Conservation (phyloP, 2,797 vertebrate genomes). For the Acanthopagrus latus region DNA sequence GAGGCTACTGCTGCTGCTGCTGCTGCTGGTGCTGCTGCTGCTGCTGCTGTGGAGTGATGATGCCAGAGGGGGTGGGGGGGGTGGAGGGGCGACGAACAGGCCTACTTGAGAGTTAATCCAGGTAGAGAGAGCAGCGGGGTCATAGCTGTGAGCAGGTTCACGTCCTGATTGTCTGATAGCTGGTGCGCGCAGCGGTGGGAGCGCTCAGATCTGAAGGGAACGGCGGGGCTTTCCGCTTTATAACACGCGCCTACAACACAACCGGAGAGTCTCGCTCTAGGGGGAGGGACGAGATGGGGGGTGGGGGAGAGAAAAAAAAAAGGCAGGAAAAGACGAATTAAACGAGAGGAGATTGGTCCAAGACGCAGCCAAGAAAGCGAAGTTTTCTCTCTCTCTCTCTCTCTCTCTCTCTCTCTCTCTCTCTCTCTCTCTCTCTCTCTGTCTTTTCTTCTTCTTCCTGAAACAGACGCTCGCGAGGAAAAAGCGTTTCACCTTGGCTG, state of each 20-base stretch:
- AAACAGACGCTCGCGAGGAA: conserved; percentile 24
- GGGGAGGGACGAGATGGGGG: conserved; percentile 34
- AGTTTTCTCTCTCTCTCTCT: conserved; percentile 18
- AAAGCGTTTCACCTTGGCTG: conserved; percentile 56
- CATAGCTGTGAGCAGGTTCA: conserved; percentile 76
- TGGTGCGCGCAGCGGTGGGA: conserved; percentile 63
- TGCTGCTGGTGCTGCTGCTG: conserved; percentile 27
- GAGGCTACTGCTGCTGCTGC: conserved; percentile 31
- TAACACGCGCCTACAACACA: conserved; percentile 74
- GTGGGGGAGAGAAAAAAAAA: not conserved
- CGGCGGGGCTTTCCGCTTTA: conserved; percentile 78
- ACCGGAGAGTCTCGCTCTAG: conserved; percentile 19
- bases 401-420: not conserved
- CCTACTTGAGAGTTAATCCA: conserved; percentile 88
- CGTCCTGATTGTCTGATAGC: conserved; percentile 60
- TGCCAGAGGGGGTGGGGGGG: not conserved
- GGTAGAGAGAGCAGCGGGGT: conserved; percentile 78
- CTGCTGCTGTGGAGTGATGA: conserved; percentile 3
- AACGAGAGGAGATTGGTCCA: conserved; percentile 61
- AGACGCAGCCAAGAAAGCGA: conserved; percentile 43
- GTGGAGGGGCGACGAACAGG: conserved; percentile 56
- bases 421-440: not conserved
- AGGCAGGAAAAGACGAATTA: conserved; percentile 41
- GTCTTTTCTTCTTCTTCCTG: not conserved
- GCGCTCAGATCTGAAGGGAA: conserved; percentile 70